A percentile compares a stretch with the other conserved stretches of the same genome.
Evolutionary conservation across 1,140 invertebrate genomes (phyloP).

Genomic region (Nasonia vitripennis): DNA sequence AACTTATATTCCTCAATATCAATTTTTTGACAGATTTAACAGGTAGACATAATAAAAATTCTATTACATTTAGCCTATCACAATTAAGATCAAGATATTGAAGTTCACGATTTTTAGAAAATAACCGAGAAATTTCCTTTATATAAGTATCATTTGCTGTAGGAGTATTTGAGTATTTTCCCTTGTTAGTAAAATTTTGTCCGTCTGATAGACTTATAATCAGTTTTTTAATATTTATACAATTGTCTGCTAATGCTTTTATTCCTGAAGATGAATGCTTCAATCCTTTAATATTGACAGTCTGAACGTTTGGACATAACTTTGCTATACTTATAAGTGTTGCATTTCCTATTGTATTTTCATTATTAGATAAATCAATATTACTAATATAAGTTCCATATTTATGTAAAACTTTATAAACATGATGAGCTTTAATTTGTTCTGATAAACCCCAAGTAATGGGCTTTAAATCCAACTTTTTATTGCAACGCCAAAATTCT

Average conservation of each 20-base stretch:
- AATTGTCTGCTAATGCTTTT: slow-evolving; percentile 59
- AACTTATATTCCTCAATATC: not conserved
- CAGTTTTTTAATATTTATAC: slow-evolving; percentile 63
- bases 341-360: slow-evolving; percentile 56
- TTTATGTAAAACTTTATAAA: slow-evolving; percentile 64
- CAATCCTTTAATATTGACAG: slow-evolving; percentile 59
- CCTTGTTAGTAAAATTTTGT: too few relatives aligned
- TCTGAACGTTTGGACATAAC: slow-evolving; percentile 65
- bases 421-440: slow-evolving; percentile 55
- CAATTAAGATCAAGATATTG: slow-evolving; percentile 56
- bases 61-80: not conserved
- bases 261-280: slow-evolving; percentile 62
- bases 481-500: slow-evolving; percentile 63
- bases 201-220: slow-evolving; percentile 46
- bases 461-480: slow-evolving; percentile 57
- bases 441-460: slow-evolving; percentile 54
- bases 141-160: slow-evolving; percentile 57
- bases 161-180: slow-evolving; percentile 28
- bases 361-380: slow-evolving; percentile 57
- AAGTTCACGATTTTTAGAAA: slow-evolving; percentile 61
- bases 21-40: not conserved
- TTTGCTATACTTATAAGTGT: slow-evolving; percentile 65
- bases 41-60: not conserved
- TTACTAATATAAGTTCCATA: slow-evolving; percentile 64
- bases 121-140: slow-evolving; percentile 63